phyloP scores from a whole-genome alignment of 2,888 invertebrate species.

The Callimorpha dominula region DNA sequence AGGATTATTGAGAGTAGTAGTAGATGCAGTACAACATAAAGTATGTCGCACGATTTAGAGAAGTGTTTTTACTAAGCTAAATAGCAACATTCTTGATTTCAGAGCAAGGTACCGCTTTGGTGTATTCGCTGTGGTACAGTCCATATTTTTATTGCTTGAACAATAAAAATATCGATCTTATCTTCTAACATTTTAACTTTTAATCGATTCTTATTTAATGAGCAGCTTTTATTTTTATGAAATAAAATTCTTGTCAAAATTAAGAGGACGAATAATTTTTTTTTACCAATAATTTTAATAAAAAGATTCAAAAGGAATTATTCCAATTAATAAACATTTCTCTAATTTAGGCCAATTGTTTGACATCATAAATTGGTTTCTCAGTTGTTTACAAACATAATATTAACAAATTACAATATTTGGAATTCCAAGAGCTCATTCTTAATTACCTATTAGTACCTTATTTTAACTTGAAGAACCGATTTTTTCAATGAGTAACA shows the following conservation, averaged over 20 bases:
- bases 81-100: not conserved
- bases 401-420: not conserved
- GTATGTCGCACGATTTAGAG: not conserved
- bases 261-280: not conserved
- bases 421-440: not conserved
- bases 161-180: slow-evolving; percentile 24
- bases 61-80: not conserved
- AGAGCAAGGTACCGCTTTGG: not conserved
- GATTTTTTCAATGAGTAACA: not conserved
- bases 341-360: not conserved
- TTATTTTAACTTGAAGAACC: not conserved
- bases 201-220: slow-evolving; percentile 1
- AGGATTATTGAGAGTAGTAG: not conserved
- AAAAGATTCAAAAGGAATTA: not conserved
- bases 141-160: slow-evolving; percentile 24
- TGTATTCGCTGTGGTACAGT: slow-evolving; percentile 13
- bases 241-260: slow-evolving; percentile 30
- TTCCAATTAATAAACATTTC: not conserved
- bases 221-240: slow-evolving; percentile 11
- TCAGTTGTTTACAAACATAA: not conserved
- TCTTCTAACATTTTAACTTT: not conserved
- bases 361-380: not conserved
- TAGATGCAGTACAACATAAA: not conserved
- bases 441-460: not conserved
- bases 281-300: slow-evolving; percentile 1